Base-by-base conservation (phyloP, 1,140 invertebrate genomes). In the Trichoplusia ni region DNA sequence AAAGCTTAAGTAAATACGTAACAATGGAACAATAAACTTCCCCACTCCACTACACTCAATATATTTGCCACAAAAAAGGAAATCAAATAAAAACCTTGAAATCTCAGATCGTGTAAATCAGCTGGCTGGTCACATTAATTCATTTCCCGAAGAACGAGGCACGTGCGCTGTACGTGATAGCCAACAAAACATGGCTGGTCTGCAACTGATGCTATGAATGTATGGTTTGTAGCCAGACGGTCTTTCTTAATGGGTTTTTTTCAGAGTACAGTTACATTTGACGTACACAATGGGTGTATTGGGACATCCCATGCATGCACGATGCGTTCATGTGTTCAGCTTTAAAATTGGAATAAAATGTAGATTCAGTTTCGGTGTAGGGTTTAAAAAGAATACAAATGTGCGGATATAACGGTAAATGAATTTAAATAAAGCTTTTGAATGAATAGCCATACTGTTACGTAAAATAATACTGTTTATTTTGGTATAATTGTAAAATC, bases 31-130 rank as follows among this genome's bases (percentile, higher is more conserved):
- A 47, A 49, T 62, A 51, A 60, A 47, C 29, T 29, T 21, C 13
- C 25, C 25, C 46, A 49, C 46, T 49, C 40, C 19, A 44, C 23
- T 60, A 64, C 37, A 58, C 14, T 18, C 2, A 11, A 7, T 44
- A 6, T 44, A 44, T 19, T 44, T 53, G 56, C 42, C 35, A 44
- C 25, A 33, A 66, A 42, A 67, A 68, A 64, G 67, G 70, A 71
- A 74, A 71, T 63, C 44, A 69, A 77, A 74, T 74, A 69, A 74
- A 69, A 72, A 56, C 38, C 44, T 35, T 42, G 35, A 33, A 70
- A 73, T 73, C 77, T 73, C 73, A 73, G 61, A 1, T 59, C 68
- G 67, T 71, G 71, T 81, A 76, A 81, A 81, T 81, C 78, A 71
- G 67, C 69, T 63, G 53, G 49, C 71, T 35, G 65, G 53, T 49